Evolutionary conservation across 2,113 vertebrate species (phyloP).

Genomic region (Dolichotis patagonum): DNA sequence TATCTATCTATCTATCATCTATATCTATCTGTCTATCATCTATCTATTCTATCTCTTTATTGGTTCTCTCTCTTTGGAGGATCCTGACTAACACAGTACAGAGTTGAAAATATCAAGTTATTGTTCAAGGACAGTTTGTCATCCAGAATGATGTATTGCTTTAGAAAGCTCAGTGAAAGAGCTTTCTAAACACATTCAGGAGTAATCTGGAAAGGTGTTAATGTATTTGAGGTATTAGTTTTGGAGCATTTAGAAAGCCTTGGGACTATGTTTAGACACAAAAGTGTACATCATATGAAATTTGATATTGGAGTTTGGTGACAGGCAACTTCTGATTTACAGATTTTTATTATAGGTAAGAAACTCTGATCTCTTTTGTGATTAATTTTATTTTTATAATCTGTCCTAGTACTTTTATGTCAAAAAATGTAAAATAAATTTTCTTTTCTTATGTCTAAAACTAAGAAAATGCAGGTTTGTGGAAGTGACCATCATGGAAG

Average conservation of each 20-base stretch:
- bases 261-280: background rate
- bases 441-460: background rate
- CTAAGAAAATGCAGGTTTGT: background rate
- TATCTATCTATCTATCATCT: background rate
- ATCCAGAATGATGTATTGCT: background rate
- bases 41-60: too few species aligned
- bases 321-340: background rate
- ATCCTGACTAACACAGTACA: background rate
- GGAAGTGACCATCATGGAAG: background rate
- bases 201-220: background rate
- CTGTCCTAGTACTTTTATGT: background rate
- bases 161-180: background rate
- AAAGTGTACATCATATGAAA: background rate
- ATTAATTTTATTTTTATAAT: slow-evolving; percentile 11
- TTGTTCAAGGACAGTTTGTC: background rate
- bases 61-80: too few species aligned
- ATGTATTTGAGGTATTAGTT: background rate
- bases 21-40: background rate
- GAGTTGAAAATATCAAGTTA: background rate
- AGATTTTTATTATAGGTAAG: background rate
- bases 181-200: background rate
- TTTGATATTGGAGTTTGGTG: background rate
- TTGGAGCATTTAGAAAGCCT: background rate
- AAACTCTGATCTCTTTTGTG: background rate
- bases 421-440: background rate